Conservation (phyloP, 2,797 vertebrate genomes). For the Macropodus opercularis region DNA sequence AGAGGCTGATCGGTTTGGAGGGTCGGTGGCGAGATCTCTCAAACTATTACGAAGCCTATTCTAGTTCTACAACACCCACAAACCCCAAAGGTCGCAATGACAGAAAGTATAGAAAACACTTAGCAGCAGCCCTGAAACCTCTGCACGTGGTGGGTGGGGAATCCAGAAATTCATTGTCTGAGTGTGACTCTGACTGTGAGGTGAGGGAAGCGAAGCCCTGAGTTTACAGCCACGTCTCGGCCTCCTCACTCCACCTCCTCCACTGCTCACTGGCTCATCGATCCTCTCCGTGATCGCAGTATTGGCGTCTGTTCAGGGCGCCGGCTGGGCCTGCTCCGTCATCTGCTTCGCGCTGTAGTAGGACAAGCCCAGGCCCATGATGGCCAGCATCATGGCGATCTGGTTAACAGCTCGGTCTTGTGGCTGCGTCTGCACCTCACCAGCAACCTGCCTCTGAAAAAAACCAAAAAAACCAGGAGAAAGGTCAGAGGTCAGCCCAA, state of each 20-base stretch:
- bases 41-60: not conserved
- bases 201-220: constrained; percentile 54
- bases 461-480: not conserved
- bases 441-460: constrained; percentile 90
- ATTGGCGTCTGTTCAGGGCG: constrained; percentile 57
- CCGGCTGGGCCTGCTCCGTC: constrained; percentile 74
- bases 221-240: constrained; percentile 13
- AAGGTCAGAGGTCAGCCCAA: constrained; percentile 38
- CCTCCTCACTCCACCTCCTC: constrained; percentile 25
- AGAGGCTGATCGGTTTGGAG: no score
- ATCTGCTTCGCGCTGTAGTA: constrained; percentile 92
- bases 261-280: constrained; percentile 40
- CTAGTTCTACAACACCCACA: constrained; percentile 12
- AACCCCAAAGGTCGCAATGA: constrained; percentile 28
- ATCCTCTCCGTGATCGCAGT: constrained; percentile 1
- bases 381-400: constrained; percentile 90
- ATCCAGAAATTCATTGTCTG: constrained; percentile 52
- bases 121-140: constrained; percentile 34
- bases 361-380: constrained; percentile 90
- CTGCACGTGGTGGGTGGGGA: constrained; percentile 23
- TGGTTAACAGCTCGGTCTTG: constrained; percentile 85
- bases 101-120: constrained; percentile 47
- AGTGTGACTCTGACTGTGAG: constrained; percentile 45
- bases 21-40: no score
- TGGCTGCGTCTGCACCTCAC: constrained; percentile 84